Percentiles rank a stretch among this genome's conserved stretches.
Conservation (phyloP, 2,888 invertebrate genomes). For the Drosophila melanosoma region DNA sequence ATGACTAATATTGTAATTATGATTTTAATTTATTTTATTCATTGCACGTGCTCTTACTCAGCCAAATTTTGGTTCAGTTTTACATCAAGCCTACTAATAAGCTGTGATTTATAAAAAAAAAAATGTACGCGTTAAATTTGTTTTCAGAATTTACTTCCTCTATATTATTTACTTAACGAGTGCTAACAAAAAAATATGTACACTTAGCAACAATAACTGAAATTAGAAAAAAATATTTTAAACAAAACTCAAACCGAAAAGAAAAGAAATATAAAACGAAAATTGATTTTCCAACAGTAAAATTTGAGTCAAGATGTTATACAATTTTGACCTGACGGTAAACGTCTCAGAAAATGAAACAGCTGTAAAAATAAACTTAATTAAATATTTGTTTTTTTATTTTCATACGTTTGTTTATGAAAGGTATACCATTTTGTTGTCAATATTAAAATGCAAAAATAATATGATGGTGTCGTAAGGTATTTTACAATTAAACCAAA, state of each 20-base stretch:
- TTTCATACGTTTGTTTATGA: not conserved
- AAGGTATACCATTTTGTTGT: constrained; percentile 19
- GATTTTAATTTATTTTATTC: not conserved
- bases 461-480: constrained; percentile 1
- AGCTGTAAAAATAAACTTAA: constrained; percentile 60
- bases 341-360: constrained; percentile 40
- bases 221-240: constrained; percentile 7
- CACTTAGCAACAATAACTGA: not conserved
- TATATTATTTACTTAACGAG: not conserved
- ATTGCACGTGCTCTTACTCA: not conserved
- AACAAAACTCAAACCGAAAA: constrained; percentile 12
- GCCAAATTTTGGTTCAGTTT: not conserved
- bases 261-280: not conserved
- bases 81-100: constrained; percentile 8
- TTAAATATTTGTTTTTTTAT: constrained; percentile 3
- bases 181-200: constrained; percentile 5
- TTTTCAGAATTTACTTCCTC: not conserved
- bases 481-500: not conserved
- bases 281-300: constrained; percentile 38
- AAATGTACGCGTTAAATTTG: not conserved
- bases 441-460: not conserved
- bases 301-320: constrained; percentile 25
- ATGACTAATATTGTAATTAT: not conserved
- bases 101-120: not conserved
- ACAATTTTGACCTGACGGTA: constrained; percentile 8